phyloP scores from a whole-genome alignment of 2,113 vertebrate species.

The Macquaria ambigua region DNA sequence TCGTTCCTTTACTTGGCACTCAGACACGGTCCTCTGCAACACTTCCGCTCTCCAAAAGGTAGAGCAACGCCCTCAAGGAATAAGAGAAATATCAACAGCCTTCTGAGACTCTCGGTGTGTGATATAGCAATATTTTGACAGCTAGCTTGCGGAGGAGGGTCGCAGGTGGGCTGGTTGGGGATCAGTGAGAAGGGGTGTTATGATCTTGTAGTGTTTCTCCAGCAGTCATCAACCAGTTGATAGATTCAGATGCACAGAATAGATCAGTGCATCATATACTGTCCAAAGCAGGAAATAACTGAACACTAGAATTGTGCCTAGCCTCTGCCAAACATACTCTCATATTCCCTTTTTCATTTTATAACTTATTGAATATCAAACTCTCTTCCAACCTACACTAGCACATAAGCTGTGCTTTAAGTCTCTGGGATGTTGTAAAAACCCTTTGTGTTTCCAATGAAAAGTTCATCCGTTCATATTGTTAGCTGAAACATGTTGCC shows the following conservation, averaged over 20 bases:
- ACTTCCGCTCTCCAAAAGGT: constrained; percentile 62
- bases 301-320: background rate
- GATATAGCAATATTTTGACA: constrained; percentile 47
- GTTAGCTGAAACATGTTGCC: background rate
- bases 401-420: background rate
- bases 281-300: constrained; percentile 11
- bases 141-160: constrained; percentile 4
- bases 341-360: background rate
- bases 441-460: background rate
- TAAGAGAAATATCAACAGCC: constrained; percentile 55
- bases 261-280: background rate
- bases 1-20: constrained; percentile 71
- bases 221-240: constrained; percentile 17
- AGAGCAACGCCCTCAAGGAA: constrained; percentile 55
- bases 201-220: constrained; percentile 2
- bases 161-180: constrained; percentile 8
- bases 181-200: constrained; percentile 1
- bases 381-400: background rate
- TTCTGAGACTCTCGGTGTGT: constrained; percentile 34
- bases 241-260: background rate
- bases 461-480: background rate
- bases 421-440: background rate
- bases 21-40: constrained; percentile 61
- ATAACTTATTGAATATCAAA: background rate
- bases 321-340: background rate